Percentiles rank a stretch among this genome's conserved stretches.
Conservation (phyloP, 2,113 vertebrate species). For the Xiphophorus couchianus region DNA sequence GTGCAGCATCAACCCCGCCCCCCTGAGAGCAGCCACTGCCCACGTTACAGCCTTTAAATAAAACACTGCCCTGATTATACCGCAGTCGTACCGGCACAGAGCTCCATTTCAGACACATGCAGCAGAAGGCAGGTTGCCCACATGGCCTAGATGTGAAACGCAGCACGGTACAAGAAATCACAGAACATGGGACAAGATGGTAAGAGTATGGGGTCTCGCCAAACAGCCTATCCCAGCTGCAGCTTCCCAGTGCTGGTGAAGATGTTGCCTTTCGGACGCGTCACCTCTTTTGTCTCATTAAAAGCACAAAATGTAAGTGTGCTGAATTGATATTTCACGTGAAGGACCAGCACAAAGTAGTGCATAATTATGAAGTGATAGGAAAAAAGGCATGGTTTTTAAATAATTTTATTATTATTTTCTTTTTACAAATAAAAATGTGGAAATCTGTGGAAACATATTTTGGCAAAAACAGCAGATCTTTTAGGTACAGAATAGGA, state of each 20-base stretch:
- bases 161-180: conserved; percentile 26
- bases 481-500: no score
- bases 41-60: conserved; percentile 82
- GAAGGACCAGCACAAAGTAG: background rate
- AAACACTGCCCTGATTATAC: conserved; percentile 80
- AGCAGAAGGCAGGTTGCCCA: conserved; percentile 47
- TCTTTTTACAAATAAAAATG: no score
- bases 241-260: background rate
- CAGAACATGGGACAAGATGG: conserved; percentile 6
- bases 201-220: background rate
- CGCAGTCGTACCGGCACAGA: conserved; percentile 48
- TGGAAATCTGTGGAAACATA: no score
- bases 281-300: background rate
- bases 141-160: conserved; percentile 68
- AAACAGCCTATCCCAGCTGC: background rate
- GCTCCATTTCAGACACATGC: conserved; percentile 54
- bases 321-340: background rate
- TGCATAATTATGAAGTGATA: background rate
- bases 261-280: background rate
- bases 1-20: conserved; percentile 57
- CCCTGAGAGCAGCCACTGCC: conserved; percentile 69
- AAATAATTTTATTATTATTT: no score
- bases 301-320: background rate
- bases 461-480: no score
- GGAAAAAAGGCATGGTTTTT: no score